Conservation (phyloP, 1,140 invertebrate species). For the Drosophila parvula region DNA sequence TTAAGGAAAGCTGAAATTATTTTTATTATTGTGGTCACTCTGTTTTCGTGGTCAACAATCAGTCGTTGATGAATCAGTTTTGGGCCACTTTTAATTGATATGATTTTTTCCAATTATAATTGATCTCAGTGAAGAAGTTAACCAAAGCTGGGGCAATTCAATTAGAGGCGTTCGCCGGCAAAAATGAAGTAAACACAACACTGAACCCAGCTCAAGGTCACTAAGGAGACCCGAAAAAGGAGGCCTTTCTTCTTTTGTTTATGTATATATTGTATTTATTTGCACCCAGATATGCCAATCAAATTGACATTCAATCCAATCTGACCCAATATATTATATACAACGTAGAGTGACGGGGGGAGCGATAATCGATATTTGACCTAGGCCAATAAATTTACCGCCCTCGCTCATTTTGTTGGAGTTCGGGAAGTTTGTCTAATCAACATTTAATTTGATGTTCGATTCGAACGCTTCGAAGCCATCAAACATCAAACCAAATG, state of each 20-base stretch:
- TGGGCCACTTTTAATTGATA: slow-evolving; percentile 49
- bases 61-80: slow-evolving; percentile 45
- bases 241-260: background rate
- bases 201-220: slow-evolving; percentile 43
- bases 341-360: slow-evolving; percentile 21
- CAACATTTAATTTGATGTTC: slow-evolving; percentile 78
- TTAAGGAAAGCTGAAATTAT: slow-evolving; percentile 7
- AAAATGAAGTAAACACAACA: slow-evolving; percentile 27
- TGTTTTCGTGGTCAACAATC: slow-evolving; percentile 47
- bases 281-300: slow-evolving; percentile 71
- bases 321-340: slow-evolving; percentile 61
- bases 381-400: slow-evolving; percentile 71
- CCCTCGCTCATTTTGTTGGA: background rate
- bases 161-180: slow-evolving; percentile 21
- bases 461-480: slow-evolving; percentile 57
- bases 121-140: slow-evolving; percentile 55
- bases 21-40: slow-evolving; percentile 35
- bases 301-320: slow-evolving; percentile 79
- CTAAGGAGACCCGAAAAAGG: slow-evolving; percentile 17
- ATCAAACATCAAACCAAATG: slow-evolving; percentile 35
- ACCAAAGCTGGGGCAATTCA: slow-evolving; percentile 49
- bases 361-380: slow-evolving; percentile 80
- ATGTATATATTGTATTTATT: slow-evolving; percentile 17
- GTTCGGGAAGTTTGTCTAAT: slow-evolving; percentile 53
- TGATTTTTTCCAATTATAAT: slow-evolving; percentile 55